phyloP scores from a whole-genome alignment of 2,888 invertebrate species.

The Mesopsocus fuscifrons region DNA sequence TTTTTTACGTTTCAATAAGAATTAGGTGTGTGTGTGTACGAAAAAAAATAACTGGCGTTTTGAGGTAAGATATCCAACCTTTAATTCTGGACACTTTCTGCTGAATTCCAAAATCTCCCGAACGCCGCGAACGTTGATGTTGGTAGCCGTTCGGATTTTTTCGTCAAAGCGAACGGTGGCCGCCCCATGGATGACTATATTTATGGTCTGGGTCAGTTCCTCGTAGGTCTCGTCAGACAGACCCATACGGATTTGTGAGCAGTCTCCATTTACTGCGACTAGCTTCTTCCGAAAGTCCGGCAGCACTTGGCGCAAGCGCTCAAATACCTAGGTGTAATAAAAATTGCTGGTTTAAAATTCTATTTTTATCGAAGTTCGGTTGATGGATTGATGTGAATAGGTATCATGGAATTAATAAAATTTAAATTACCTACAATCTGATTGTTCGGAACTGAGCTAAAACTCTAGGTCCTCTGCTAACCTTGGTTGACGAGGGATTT shows the following conservation, averaged over 20 bases:
- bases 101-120: slow-evolving; percentile 15
- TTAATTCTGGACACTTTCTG: not conserved
- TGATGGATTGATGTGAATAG: no score
- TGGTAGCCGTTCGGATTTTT: slow-evolving; percentile 18
- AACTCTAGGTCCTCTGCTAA: no score
- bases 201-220: slow-evolving; percentile 16
- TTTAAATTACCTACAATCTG: no score
- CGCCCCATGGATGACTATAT: slow-evolving; percentile 21
- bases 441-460: no score
- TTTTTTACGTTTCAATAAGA: no score
- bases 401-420: no score
- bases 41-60: no score
- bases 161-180: slow-evolving; percentile 20
- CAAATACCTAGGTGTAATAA: slow-evolving; percentile 18
- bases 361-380: no score
- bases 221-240: slow-evolving; percentile 23
- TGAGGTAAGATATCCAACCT: no score
- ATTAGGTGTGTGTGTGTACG: no score
- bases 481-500: no score
- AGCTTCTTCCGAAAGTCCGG: slow-evolving; percentile 24
- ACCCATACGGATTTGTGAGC: slow-evolving; percentile 23
- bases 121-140: slow-evolving; percentile 19
- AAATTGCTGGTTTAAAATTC: no score
- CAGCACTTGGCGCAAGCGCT: slow-evolving; percentile 17
- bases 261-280: slow-evolving; percentile 25